phyloP scores from a whole-genome alignment of 2,888 invertebrate species.

The Cheilosia pagana region DNA sequence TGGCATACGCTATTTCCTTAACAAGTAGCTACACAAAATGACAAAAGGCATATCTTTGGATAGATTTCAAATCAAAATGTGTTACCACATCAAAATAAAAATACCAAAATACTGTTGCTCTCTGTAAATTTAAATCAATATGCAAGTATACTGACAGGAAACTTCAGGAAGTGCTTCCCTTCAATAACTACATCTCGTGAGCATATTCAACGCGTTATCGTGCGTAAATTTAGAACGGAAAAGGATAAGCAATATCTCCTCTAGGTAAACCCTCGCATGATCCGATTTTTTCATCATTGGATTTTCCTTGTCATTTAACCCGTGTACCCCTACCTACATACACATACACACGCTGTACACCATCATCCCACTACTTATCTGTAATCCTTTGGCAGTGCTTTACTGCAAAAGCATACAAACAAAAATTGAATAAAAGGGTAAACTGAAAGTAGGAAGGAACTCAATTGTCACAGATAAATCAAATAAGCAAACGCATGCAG shows the following conservation, averaged over 20 bases:
- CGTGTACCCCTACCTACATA: too few species aligned
- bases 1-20: too few species aligned
- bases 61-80: too few species aligned
- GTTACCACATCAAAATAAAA: too few species aligned
- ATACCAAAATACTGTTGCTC: too few species aligned
- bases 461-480: constrained; percentile 64
- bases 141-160: too few species aligned
- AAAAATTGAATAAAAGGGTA: constrained; percentile 39
- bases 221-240: constrained; percentile 60
- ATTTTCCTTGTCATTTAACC: constrained; percentile 69
- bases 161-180: constrained; percentile 9
- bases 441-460: constrained; percentile 26
- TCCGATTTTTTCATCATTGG: constrained; percentile 62
- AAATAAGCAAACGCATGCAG: constrained; percentile 41
- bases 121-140: too few species aligned
- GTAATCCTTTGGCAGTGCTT: constrained; percentile 44
- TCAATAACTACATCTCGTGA: constrained; percentile 27
- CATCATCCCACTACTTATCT: constrained; percentile 50
- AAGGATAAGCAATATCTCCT: constrained; percentile 27
- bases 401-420: not conserved
- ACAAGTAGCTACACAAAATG: too few species aligned
- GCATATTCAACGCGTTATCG: constrained; percentile 51
- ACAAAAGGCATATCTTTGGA: too few species aligned
- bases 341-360: constrained; percentile 32
- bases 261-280: constrained; percentile 20